These are phyloP conservation scores for Zaprionus ghesquierei DNA, from an alignment of 1,140 invertebrate genomes.

Conservation along the genomic window DNA sequence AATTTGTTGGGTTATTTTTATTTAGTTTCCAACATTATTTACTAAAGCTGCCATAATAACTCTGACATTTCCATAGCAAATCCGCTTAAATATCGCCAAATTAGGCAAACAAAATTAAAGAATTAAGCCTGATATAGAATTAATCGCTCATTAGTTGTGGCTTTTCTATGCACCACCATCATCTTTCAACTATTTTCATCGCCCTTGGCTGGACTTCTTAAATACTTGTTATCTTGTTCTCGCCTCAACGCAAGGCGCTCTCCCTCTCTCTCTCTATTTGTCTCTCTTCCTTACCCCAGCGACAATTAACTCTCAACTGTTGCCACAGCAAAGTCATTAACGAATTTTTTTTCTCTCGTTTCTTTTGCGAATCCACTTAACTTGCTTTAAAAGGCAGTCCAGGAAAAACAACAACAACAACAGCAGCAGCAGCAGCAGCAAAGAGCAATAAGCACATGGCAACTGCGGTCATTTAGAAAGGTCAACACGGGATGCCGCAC, in stretches of 20 bases:
- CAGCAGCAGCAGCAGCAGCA: not conserved
- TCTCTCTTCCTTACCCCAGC: slow-evolving; percentile 12
- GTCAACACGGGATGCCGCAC: slow-evolving; percentile 24
- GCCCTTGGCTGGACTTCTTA: not conserved
- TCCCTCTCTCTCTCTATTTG: not conserved
- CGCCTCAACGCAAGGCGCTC: not conserved
- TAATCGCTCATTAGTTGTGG: not conserved
- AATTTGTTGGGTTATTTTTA: too few species aligned
- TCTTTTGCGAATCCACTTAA: slow-evolving; percentile 28
- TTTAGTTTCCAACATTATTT: too few species aligned
- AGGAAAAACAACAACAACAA: slow-evolving; percentile 2
- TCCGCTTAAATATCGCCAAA: too few species aligned
- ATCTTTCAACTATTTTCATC: not conserved
- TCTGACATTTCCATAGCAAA: not conserved
- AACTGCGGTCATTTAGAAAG: slow-evolving; percentile 36
- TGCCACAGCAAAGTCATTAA: slow-evolving; percentile 41
- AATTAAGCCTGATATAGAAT: not conserved
- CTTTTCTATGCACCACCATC: not conserved
- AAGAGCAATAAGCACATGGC: not conserved
- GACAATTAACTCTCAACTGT: slow-evolving; percentile 38
- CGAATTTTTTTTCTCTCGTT: slow-evolving; percentile 8
- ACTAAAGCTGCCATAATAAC: not conserved
- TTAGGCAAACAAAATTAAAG: not conserved
- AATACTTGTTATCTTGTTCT: not conserved
- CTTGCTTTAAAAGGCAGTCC: slow-evolving; percentile 16